Evolutionary conservation across 1,140 invertebrate genomes (phyloP).

Genomic region (Yoshiicerus persimilis): DNA sequence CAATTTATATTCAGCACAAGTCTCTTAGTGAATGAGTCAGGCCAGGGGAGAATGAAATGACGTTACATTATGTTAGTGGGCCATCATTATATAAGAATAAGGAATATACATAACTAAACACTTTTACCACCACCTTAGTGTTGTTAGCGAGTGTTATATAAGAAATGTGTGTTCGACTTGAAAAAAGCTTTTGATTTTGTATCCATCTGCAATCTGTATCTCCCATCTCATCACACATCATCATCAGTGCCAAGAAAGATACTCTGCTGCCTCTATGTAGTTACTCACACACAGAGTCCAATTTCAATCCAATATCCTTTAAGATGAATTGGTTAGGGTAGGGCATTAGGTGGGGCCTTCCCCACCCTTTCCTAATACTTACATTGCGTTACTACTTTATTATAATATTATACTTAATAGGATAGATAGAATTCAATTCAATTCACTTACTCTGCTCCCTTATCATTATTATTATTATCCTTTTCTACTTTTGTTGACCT

Average conservation of each 20-base stretch:
- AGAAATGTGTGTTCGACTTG: too few relatives aligned
- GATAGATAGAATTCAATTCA: not conserved
- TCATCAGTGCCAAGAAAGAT: not conserved
- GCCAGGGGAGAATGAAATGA: not conserved
- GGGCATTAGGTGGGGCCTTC: conserved; percentile 3
- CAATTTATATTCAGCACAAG: not conserved
- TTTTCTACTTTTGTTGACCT: not conserved
- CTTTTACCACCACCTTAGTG: not conserved
- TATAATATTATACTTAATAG: not conserved
- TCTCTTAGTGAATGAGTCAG: not conserved
- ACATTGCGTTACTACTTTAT: not conserved
- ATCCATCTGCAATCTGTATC: not conserved
- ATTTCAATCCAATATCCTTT: not conserved
- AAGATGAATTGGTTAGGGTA: not conserved
- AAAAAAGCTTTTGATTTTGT: too few relatives aligned
- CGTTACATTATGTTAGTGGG: not conserved
- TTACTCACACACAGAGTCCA: not conserved
- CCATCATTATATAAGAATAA: too few relatives aligned
- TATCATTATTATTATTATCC: not conserved
- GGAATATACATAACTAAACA: too few relatives aligned
- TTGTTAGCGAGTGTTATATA: not conserved
- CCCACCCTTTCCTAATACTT: not conserved
- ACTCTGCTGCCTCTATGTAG: not conserved
- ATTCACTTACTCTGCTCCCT: not conserved
- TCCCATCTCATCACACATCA: not conserved